Conservation (phyloP, 2,888 invertebrate genomes). For the Prenolepis imparis region DNA sequence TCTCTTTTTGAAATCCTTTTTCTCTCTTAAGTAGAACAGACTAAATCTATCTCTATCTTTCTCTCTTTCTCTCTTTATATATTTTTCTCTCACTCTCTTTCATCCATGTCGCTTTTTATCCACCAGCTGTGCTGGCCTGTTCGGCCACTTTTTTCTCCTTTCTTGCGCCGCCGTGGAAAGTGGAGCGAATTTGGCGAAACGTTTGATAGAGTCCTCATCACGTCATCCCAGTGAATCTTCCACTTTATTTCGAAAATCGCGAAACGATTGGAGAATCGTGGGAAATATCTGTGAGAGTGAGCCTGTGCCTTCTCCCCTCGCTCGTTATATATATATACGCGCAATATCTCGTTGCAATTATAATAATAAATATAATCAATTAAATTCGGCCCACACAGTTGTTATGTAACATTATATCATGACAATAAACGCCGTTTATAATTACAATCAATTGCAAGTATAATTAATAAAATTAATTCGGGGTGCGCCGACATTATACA, state of each 20-base stretch:
- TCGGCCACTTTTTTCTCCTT: conserved; percentile 41
- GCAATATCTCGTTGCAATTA: conserved; percentile 41
- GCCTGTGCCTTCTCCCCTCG: background rate
- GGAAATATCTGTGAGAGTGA: background rate
- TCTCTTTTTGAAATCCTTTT: background rate
- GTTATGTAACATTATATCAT: conserved; percentile 33
- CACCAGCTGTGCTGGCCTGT: conserved; percentile 39
- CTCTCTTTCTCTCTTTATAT: conserved; percentile 32
- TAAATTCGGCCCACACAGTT: conserved; percentile 41
- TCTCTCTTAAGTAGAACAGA: background rate
- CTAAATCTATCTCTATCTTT: conserved; percentile 46
- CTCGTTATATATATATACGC: background rate
- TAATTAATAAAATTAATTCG: conserved; percentile 57
- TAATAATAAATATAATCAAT: conserved; percentile 52
- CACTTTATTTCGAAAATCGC: conserved; percentile 45
- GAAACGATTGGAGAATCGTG: background rate
- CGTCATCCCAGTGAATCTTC: background rate
- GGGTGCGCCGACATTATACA: conserved; percentile 2
- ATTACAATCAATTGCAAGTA: conserved; percentile 45
- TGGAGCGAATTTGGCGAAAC: conserved; percentile 45
- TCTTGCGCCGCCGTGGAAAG: conserved; percentile 40
- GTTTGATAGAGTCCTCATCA: conserved; percentile 50
- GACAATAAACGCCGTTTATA: conserved; percentile 48
- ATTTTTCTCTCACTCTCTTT: conserved; percentile 22
- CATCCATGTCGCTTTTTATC: conserved; percentile 37